Percentiles rank a stretch among this genome's conserved stretches.
Conservation (phyloP, 1,140 invertebrate species). For the Macrotrachela quadricornifera region DNA sequence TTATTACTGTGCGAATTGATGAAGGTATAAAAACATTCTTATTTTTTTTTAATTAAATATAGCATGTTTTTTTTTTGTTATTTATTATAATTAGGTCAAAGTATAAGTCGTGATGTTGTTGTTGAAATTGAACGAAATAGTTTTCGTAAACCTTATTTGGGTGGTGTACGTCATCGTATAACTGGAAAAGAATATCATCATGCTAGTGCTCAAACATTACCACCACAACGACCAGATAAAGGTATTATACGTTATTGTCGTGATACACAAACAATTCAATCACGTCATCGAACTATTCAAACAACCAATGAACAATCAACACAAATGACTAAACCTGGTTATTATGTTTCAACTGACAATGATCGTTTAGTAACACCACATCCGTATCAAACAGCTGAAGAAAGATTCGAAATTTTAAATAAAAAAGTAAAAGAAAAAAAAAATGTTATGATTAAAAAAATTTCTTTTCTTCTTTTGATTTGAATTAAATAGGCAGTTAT, state of each 20-base stretch:
- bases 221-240: constrained; percentile 16
- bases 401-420: constrained; percentile 10
- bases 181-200: constrained; percentile 24
- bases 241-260: constrained; percentile 16
- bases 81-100: too few species aligned
- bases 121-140: constrained; percentile 26
- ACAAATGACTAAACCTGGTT: constrained; percentile 30
- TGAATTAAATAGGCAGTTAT: constrained; percentile 10
- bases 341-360: constrained; percentile 20
- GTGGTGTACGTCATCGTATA: constrained; percentile 25
- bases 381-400: constrained; percentile 27
- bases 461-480: background rate
- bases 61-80: too few species aligned
- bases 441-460: background rate
- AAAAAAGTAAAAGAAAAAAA: background rate
- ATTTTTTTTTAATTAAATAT: too few species aligned
- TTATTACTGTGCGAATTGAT: constrained; percentile 19
- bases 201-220: constrained; percentile 25
- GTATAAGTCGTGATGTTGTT: constrained; percentile 20
- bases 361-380: constrained; percentile 24
- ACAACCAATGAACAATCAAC: constrained; percentile 26
- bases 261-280: constrained; percentile 28
- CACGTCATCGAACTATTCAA: constrained; percentile 19
- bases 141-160: constrained; percentile 25
- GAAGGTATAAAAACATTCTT: too few species aligned